phyloP scores from a whole-genome alignment of 2,113 vertebrate species.

The Oryzias curvinotus region DNA sequence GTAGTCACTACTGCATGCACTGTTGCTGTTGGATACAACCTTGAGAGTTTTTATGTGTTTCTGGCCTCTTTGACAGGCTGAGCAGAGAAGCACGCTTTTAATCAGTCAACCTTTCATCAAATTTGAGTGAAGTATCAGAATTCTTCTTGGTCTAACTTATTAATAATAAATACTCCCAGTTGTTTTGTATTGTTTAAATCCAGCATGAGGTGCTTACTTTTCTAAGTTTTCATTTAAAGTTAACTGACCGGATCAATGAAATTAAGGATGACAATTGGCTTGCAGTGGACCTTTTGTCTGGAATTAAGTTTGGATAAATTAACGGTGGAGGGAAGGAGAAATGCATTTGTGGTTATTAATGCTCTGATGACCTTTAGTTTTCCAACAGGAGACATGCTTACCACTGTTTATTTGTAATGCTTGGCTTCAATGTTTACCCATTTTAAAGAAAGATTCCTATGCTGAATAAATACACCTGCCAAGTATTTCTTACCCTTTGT shows the following conservation, averaged over 20 bases:
- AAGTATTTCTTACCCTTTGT: background rate
- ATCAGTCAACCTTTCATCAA: constrained; percentile 40
- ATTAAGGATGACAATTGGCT: constrained; percentile 32
- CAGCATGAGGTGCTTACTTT: background rate
- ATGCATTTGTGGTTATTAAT: constrained; percentile 8
- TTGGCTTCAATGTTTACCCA: background rate
- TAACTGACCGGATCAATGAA: constrained; percentile 24
- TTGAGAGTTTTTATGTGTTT: background rate
- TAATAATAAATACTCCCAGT: background rate
- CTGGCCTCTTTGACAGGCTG: background rate
- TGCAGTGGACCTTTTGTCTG: constrained; percentile 2
- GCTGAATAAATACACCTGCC: background rate
- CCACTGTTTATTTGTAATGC: constrained; percentile 9
- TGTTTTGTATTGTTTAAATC: background rate
- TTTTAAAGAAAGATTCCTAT: background rate
- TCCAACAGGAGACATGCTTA: constrained; percentile 10
- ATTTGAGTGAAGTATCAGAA: constrained; percentile 23
- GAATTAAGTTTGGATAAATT: background rate
- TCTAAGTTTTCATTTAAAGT: constrained; percentile 32
- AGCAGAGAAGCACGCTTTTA: constrained; percentile 29
- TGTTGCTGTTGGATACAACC: constrained; percentile 12
- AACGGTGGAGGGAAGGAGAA: constrained; percentile 3
- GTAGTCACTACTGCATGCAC: constrained; percentile 12
- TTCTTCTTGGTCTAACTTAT: constrained; percentile 13
- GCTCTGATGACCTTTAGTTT: constrained; percentile 10